Evolutionary conservation across 2,888 invertebrate species (phyloP).

Genomic region (Hydrotaea cyrtoneurina): DNA sequence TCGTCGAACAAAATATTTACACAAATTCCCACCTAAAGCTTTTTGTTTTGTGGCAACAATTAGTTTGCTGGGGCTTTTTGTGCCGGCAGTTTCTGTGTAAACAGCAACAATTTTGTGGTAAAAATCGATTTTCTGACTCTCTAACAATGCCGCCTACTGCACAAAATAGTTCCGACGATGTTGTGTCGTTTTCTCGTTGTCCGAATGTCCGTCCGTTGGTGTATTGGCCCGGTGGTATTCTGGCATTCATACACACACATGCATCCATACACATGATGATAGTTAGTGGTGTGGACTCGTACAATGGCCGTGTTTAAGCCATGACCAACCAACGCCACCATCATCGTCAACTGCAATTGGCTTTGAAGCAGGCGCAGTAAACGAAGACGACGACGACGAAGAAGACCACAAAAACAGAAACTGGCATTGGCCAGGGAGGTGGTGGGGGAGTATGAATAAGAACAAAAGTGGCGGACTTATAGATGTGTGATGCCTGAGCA

Average conservation of each 20-base stretch:
- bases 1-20: slow-evolving; percentile 42
- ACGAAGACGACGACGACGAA: background rate
- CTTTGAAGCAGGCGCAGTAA: background rate
- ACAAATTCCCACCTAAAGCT: slow-evolving; percentile 67
- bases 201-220: background rate
- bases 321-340: slow-evolving; percentile 1
- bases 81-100: slow-evolving; percentile 49
- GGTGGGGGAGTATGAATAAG: slow-evolving; percentile 46
- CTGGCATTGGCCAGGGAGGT: background rate
- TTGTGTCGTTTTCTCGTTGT: background rate
- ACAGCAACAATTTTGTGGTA: slow-evolving; percentile 45
- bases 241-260: slow-evolving; percentile 48
- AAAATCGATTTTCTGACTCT: slow-evolving; percentile 57
- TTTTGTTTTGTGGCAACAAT: slow-evolving; percentile 65
- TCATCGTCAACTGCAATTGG: slow-evolving; percentile 11
- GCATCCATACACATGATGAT: slow-evolving; percentile 3
- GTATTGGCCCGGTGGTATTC: slow-evolving; percentile 35
- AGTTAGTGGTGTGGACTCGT: background rate
- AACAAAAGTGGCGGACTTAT: slow-evolving; percentile 63
- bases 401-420: no score
- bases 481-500: slow-evolving; percentile 77
- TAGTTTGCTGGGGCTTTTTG: slow-evolving; percentile 36
- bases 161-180: slow-evolving; percentile 44
- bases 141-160: slow-evolving; percentile 66
- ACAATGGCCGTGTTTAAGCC: background rate